Base-by-base conservation (phyloP, 2,888 invertebrate species). In the Hypsopygia costalis region DNA sequence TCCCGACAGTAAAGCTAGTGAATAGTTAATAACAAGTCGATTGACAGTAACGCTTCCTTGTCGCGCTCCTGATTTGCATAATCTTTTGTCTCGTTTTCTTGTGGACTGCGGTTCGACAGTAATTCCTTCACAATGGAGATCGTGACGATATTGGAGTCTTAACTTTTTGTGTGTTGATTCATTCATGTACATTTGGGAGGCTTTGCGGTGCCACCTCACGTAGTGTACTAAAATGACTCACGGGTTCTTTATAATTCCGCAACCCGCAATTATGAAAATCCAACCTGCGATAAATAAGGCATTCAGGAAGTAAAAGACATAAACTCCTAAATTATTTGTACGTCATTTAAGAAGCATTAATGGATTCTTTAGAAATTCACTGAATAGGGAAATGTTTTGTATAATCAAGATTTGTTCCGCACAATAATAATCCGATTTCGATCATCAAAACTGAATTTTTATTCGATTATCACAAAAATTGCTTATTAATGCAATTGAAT, bases 11-110 rank as follows among this genome's bases (percentile, higher is more conserved):
- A 57, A 57, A 60, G 57, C 51, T 52, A 56, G 59, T 58, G 58
- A 59, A 67, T 69, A 56, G 64, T 56, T 69, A 67, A 67, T 72
- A 69, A 61, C 62, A 58, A 65, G 56, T 53, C 58, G 69, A 70
- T 69, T 75, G 78, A 77, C 77, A 70, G 64, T 76, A 70, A 76
- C 68, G 69, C 75, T 66, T 64, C 61, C 62, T 68, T 61, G 64
- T 70, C 66, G 61, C 51, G 69, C 72, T 70, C 68, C 69, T 67
- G 60, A 78, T 79, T 79, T 70, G 63, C 75, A 78, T 80, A 78
- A 79, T 74, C 76, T 62, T 47, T 57, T 52, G 57, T 59, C 64
- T 58, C 55, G 54, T 62, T 57, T 45, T 47, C 51, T 56, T 62
- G 47, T 58, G 46, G 16, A 16, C 3, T 4, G 16, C 16, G 16